Percentiles rank a stretch among this genome's conserved stretches.
Conservation (phyloP, 2,113 vertebrate genomes). For the Oophaga pumilio region DNA sequence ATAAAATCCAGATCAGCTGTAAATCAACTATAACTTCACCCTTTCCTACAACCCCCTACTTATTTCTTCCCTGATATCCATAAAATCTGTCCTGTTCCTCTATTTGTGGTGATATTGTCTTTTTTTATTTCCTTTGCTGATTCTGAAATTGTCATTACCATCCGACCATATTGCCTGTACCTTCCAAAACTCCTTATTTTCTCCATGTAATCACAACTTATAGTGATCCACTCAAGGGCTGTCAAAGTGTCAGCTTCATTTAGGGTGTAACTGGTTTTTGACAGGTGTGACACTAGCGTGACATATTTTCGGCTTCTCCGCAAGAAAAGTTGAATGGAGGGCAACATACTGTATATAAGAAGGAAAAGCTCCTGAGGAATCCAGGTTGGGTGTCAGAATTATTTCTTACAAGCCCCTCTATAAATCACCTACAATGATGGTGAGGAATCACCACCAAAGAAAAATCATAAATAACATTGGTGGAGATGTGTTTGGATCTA, state of each 20-base stretch:
- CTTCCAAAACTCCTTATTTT: neutral
- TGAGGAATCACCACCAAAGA: neutral
- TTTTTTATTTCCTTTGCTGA: neutral
- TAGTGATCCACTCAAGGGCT: slow-evolving; percentile 4
- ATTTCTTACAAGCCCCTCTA: neutral
- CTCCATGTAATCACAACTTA: slow-evolving; percentile 37
- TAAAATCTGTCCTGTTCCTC: neutral
- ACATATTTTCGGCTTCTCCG: slow-evolving; percentile 9
- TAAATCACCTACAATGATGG: neutral
- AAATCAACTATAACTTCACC: neutral
- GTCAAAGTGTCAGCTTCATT: slow-evolving; percentile 23
- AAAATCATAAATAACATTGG: too few relatives aligned
- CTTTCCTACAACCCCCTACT: neutral
- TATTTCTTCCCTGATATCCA: neutral
- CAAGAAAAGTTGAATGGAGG: neutral
- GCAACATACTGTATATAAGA: neutral
- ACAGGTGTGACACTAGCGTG: slow-evolving; percentile 33
- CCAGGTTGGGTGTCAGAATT: neutral
- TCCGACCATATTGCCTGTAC: neutral
- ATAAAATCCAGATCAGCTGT: neutral
- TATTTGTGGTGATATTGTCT: slow-evolving; percentile 20
- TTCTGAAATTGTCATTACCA: slow-evolving; percentile 3
- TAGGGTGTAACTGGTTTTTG: slow-evolving; percentile 10
- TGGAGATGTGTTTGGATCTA: too few relatives aligned
- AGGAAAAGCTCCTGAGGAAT: neutral